Conservation (phyloP, 2,113 vertebrate species). For the Phylloscopus trochilus region DNA sequence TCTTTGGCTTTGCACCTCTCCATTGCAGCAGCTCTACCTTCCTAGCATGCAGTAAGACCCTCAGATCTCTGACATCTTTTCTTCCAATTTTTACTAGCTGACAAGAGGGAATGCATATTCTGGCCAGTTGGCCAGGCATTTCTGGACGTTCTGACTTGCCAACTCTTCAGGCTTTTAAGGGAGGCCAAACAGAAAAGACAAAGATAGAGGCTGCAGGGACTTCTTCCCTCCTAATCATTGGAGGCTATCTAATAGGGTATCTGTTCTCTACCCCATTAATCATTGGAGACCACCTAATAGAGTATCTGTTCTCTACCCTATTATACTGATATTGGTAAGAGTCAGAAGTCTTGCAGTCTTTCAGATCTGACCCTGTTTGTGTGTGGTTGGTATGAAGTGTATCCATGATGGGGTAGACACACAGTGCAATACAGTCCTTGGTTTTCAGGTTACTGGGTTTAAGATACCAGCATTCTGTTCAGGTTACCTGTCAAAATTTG, state of each 20-base stretch:
- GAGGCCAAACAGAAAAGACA: background rate
- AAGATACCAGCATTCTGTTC: conserved; percentile 1
- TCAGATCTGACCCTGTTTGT: background rate
- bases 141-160: background rate
- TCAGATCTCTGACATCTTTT: background rate
- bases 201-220: background rate
- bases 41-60: background rate
- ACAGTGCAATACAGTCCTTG: background rate
- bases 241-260: background rate
- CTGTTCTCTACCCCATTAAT: background rate
- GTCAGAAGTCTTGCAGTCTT: background rate
- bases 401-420: background rate
- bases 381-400: background rate
- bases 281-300: background rate
- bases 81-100: background rate
- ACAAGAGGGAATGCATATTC: background rate
- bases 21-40: background rate
- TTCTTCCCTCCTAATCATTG: background rate
- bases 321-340: background rate
- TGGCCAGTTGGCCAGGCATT: background rate
- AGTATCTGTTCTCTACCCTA: background rate
- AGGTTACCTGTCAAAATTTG: conserved; percentile 14
- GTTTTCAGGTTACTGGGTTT: background rate
- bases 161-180: background rate
- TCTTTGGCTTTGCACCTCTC: background rate